Conservation (phyloP, 2,797 vertebrate species). For the Arnoldichthys spilopterus region DNA sequence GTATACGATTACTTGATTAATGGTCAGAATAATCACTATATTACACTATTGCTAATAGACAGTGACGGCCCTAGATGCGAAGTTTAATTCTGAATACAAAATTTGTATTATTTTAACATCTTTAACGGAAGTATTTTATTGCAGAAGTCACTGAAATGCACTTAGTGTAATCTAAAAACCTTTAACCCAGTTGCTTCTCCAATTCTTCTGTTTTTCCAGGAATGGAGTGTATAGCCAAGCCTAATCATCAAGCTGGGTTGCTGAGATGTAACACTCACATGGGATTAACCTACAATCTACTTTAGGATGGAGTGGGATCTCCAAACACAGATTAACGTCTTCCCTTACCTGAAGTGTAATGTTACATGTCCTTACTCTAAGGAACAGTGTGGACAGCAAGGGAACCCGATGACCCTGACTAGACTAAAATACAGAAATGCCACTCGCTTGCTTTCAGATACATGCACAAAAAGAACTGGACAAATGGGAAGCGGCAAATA, state of each 20-base stretch:
- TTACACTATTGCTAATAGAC: too few species aligned
- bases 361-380: slow-evolving; percentile 6
- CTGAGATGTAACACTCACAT: neutral
- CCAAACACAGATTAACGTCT: slow-evolving; percentile 19
- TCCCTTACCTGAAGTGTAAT: neutral
- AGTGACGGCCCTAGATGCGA: too few species aligned
- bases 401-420: neutral
- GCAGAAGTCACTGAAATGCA: too few species aligned
- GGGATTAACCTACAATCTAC: slow-evolving; percentile 1
- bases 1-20: too few species aligned
- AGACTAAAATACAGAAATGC: neutral
- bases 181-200: slow-evolving; percentile 28
- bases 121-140: too few species aligned
- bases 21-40: too few species aligned
- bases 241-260: neutral
- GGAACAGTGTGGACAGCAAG: neutral
- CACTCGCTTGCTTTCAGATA: neutral
- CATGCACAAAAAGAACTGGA: neutral
- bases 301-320: slow-evolving; percentile 3
- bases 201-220: slow-evolving; percentile 7
- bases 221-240: neutral
- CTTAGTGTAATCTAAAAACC: neutral
- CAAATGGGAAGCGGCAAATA: neutral
- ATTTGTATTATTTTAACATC: too few species aligned
- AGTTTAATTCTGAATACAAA: too few species aligned